Base-by-base conservation (phyloP, 2,797 vertebrate species). In the Todus mexicanus region DNA sequence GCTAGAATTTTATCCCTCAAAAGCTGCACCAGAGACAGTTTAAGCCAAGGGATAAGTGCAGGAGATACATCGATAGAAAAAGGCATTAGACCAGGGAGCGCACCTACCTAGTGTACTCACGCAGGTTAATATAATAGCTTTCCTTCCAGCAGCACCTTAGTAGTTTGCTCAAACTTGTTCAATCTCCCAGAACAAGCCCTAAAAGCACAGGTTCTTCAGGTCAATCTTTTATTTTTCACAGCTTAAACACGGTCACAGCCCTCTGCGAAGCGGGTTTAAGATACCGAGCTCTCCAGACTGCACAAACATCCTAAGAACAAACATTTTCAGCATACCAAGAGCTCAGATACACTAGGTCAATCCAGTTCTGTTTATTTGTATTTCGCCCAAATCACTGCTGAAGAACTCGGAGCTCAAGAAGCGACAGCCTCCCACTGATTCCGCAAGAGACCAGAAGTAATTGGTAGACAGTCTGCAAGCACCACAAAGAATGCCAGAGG, bases 261-360 rank as follows among this genome's bases (percentile, higher is more conserved):
- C 60, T 90, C 86, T 40, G 51, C 26, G 2, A 94, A 90, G 19
- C 10, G 1, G 21, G 57, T 80, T 89, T 77, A 90, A 94, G 89
- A 87, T 71, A 89, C 84, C 54, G 82, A 84, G 81, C 69, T 76
- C 92, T 94, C 75, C 78, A 93, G 75, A 80, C 81, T 87, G 84
- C 89, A 90, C 86, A 96, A 95, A 93, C 69, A 96, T 90, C 54
- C 93, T 16, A 59, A 92, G 93, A 95, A 94, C 92, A 95, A 95
- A 94, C 69, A 94, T 94, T 94, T 94, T 56, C 86, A 92, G 94
- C 94, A 95, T 96, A 90, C 95, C 94, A 89, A 94, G 90, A 66
- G 61, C 93, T 92, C 90, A 87, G 90, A 94, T 78, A 92, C 11
- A 16, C 84, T 66, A 65, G 61, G 86, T 89, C 81, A 83, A 85